Conservation (phyloP, 2,888 invertebrate genomes). For the Hipparchia semele region DNA sequence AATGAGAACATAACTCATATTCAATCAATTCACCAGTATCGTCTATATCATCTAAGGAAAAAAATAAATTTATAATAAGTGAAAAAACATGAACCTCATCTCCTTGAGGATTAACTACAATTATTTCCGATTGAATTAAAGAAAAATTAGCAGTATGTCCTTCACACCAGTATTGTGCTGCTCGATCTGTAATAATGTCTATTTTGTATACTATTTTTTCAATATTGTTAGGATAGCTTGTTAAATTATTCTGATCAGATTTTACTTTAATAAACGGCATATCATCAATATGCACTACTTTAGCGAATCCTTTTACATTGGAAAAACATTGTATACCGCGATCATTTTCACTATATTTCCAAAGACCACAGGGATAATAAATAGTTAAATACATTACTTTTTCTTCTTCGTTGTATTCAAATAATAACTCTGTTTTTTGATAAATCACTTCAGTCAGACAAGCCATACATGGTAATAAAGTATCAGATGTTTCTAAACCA, state of each 20-base stretch:
- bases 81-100: conserved; percentile 68
- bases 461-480: conserved; percentile 64
- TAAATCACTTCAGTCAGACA: conserved; percentile 62
- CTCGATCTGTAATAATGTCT: conserved; percentile 74
- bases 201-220: conserved; percentile 78
- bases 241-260: conserved; percentile 25
- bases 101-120: conserved; percentile 75
- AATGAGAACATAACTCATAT: conserved; percentile 46
- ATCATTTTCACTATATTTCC: conserved; percentile 70
- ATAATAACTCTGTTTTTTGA: conserved; percentile 59
- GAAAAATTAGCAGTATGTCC: conserved; percentile 80
- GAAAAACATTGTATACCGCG: conserved; percentile 84
- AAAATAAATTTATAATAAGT: conserved; percentile 56
- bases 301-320: conserved; percentile 79
- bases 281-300: conserved; percentile 69
- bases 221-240: conserved; percentile 38
- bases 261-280: conserved; percentile 51
- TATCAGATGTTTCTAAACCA: conserved; percentile 47
- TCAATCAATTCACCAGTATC: conserved; percentile 47
- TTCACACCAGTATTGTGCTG: conserved; percentile 87
- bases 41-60: conserved; percentile 48
- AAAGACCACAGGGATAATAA: conserved; percentile 81
- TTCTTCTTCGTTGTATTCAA: conserved; percentile 60
- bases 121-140: conserved; percentile 72
- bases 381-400: conserved; percentile 74